These are phyloP conservation scores for Bathynomus jamesi DNA, from an alignment of 1,140 invertebrate species.

Conservation along the genomic window DNA sequence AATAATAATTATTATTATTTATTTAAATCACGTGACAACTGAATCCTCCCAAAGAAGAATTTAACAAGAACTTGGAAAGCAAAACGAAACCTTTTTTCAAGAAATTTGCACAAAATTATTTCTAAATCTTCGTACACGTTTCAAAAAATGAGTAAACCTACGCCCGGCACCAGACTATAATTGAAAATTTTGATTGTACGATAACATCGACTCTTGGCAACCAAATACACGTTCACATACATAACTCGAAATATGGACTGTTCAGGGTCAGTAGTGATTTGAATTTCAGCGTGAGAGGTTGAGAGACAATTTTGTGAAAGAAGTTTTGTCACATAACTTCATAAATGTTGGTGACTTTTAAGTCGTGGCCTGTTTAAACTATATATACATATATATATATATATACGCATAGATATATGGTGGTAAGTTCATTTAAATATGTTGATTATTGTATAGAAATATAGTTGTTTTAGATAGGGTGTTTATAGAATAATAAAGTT, in stretches of 20 bases:
- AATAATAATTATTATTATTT: neutral
- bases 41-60: too few relatives aligned
- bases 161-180: neutral
- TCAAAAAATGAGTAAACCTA: too few relatives aligned
- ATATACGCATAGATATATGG: neutral
- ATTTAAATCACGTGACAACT: too few relatives aligned
- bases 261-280: neutral
- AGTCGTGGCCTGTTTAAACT: neutral
- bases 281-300: neutral
- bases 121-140: too few relatives aligned
- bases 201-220: neutral
- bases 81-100: too few relatives aligned
- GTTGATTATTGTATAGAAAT: neutral
- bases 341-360: neutral
- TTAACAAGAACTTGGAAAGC: too few relatives aligned
- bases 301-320: neutral
- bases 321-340: neutral
- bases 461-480: too few relatives aligned
- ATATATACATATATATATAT: slow-evolving; percentile 1
- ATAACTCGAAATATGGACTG: neutral
- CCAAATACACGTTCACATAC: neutral
- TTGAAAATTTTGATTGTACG: neutral
- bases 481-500: too few relatives aligned
- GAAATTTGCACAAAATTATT: too few relatives aligned
- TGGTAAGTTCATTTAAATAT: neutral